Evolutionary conservation across 2,113 vertebrate species (phyloP).

Genomic region (Terrapene triunguis): DNA sequence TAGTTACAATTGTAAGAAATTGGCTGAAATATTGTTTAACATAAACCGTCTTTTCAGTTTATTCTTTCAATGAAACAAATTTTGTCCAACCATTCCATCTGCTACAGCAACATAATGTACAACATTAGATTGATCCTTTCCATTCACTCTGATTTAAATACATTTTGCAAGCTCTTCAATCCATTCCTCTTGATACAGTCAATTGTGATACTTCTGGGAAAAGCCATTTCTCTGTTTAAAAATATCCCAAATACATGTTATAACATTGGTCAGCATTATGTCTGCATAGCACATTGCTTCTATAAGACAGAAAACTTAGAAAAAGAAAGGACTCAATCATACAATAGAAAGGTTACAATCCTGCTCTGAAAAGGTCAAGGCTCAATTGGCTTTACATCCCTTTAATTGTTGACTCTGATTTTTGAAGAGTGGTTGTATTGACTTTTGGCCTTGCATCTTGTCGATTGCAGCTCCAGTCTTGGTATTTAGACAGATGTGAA

Average conservation of each 20-base stretch:
- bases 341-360: conserved; percentile 37
- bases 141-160: conserved; percentile 19
- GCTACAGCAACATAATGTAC: neutral
- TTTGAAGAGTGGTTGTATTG: conserved; percentile 3
- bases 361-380: neutral
- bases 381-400: conserved; percentile 39
- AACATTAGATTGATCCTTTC: conserved; percentile 22
- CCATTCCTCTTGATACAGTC: conserved; percentile 14
- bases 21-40: conserved; percentile 6
- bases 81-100: neutral
- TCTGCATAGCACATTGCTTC: neutral
- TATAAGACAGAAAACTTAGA: neutral
- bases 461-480: neutral
- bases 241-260: conserved; percentile 23
- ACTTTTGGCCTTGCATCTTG: conserved; percentile 47
- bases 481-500: conserved; percentile 58
- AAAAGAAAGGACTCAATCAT: conserved; percentile 23
- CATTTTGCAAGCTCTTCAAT: neutral
- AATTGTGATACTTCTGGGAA: conserved; percentile 29
- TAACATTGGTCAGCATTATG: conserved; percentile 31
- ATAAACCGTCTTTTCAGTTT: conserved; percentile 26
- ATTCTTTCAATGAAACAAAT: conserved; percentile 39
- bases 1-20: neutral
- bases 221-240: conserved; percentile 9
- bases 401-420: conserved; percentile 48